These are phyloP conservation scores for Nycticebus coucang DNA, from an alignment of 2,113 vertebrate genomes.

Conservation along the genomic window DNA sequence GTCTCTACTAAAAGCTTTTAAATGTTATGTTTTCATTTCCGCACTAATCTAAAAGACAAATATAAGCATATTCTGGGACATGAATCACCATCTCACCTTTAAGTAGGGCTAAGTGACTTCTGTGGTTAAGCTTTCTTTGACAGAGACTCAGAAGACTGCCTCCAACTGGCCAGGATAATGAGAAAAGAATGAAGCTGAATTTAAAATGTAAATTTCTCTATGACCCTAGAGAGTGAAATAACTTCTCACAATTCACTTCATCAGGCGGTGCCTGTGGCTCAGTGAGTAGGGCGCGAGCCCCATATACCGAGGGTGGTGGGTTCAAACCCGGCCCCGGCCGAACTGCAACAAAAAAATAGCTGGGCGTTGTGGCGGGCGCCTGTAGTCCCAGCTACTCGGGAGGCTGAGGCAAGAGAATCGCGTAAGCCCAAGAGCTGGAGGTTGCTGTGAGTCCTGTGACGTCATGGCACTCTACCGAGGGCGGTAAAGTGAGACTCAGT, in stretches of 20 bases:
- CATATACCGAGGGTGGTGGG: no score
- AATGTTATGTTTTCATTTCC: background rate
- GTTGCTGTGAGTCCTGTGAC: no score
- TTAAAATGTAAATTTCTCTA: constrained; percentile 2
- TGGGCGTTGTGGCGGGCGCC: no score
- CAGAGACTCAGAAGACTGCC: background rate
- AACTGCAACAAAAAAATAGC: no score
- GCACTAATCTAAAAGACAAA: background rate
- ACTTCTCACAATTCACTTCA: background rate
- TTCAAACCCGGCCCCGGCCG: no score
- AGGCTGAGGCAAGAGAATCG: no score
- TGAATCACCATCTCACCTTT: background rate
- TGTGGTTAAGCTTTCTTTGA: background rate
- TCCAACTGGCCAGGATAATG: background rate
- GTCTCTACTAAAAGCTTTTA: background rate
- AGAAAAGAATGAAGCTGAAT: constrained; percentile 2
- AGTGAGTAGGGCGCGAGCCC: no score
- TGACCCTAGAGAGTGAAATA: background rate
- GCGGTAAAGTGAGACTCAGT: no score
- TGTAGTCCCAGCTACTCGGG: no score
- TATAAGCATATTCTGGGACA: background rate
- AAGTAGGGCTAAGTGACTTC: background rate
- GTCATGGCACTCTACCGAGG: no score
- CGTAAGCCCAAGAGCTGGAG: no score
- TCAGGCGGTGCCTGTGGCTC: no score